Evolutionary conservation across 2,888 invertebrate species (phyloP).

Genomic region (Allophyes oxyacanthae): DNA sequence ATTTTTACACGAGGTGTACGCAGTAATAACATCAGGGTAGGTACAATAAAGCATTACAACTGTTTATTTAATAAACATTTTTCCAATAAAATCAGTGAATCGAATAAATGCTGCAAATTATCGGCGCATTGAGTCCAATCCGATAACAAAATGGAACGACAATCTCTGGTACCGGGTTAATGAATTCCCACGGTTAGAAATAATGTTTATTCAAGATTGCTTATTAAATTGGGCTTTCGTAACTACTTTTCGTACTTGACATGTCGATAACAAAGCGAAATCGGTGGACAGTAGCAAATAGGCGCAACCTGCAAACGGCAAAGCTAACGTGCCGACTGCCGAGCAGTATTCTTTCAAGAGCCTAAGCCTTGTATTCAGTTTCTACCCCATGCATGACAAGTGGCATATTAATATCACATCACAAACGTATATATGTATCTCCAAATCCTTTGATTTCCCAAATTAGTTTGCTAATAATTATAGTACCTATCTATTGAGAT

Average conservation of each 20-base stretch:
- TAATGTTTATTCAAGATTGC: too few species aligned
- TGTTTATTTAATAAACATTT: not conserved
- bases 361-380: conserved; percentile 1
- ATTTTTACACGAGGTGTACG: too few species aligned
- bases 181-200: too few species aligned
- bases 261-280: too few species aligned
- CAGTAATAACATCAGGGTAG: too few species aligned
- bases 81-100: not conserved
- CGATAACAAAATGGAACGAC: not conserved
- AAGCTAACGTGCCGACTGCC: not conserved
- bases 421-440: not conserved
- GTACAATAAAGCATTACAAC: not conserved
- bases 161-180: not conserved
- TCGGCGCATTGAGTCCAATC: not conserved
- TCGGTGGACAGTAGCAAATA: not conserved
- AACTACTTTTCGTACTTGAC: too few species aligned
- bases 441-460: not conserved
- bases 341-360: too few species aligned
- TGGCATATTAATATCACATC: not conserved
- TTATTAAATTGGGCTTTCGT: too few species aligned
- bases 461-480: too few species aligned
- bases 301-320: too few species aligned
- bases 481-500: too few species aligned
- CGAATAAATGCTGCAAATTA: not conserved
- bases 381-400: not conserved